These are phyloP conservation scores for Malthinus flaveolus DNA, from an alignment of 2,888 invertebrate species.

Conservation along the genomic window DNA sequence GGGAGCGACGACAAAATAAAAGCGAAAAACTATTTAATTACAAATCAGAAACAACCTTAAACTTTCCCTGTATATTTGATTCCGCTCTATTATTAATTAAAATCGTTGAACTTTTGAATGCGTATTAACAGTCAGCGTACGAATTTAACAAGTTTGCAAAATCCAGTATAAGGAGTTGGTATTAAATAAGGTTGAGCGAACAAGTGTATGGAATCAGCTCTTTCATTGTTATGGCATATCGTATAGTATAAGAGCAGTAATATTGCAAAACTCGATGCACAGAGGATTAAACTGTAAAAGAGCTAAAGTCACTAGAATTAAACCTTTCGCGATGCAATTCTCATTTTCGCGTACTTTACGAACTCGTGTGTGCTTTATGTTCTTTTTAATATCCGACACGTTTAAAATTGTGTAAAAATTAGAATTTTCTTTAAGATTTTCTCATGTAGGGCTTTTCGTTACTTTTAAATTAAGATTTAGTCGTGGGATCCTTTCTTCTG, in stretches of 20 bases:
- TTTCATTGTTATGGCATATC: constrained; percentile 19
- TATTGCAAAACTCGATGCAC: constrained; percentile 16
- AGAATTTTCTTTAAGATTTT: not conserved
- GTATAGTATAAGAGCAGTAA: constrained; percentile 3
- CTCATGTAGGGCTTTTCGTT: too few species aligned
- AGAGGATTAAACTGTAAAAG: constrained; percentile 17
- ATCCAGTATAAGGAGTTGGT: constrained; percentile 14
- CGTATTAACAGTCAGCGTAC: not conserved
- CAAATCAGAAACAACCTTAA: too few species aligned
- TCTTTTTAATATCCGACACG: not conserved
- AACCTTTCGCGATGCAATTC: constrained; percentile 1
- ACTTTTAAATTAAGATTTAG: too few species aligned
- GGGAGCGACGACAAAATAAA: too few species aligned
- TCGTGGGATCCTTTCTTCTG: too few species aligned
- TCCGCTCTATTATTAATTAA: too few species aligned
- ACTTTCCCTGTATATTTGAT: too few species aligned
- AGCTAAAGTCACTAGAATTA: constrained; percentile 9
- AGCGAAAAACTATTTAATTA: too few species aligned
- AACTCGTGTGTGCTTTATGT: not conserved
- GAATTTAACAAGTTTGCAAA: constrained; percentile 7
- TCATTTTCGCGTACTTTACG: constrained; percentile 10
- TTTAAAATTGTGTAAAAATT: not conserved
- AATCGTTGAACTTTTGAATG: not conserved
- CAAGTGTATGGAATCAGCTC: constrained; percentile 22
- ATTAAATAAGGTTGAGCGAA: constrained; percentile 14